Evolutionary conservation across 2,888 invertebrate species (phyloP).

Genomic region (Steinernema hermaphroditum): DNA sequence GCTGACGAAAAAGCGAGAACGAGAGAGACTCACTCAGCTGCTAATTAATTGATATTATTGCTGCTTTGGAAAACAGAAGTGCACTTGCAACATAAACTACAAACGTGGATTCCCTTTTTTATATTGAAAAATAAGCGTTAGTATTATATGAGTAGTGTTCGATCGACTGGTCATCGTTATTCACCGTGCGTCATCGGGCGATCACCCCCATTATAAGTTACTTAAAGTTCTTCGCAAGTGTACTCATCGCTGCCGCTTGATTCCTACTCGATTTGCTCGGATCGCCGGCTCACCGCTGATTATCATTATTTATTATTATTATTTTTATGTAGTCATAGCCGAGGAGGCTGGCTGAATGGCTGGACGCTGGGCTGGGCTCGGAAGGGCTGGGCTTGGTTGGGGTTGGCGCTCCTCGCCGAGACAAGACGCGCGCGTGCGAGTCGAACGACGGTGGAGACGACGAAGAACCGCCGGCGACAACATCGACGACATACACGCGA

Average conservation of each 20-base stretch:
- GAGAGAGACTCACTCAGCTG: too few relatives aligned
- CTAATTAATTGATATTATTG: too few relatives aligned
- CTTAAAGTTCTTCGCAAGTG: not conserved
- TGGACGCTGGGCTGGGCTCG: constrained; percentile 16
- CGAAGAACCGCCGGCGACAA: not conserved
- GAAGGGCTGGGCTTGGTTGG: constrained; percentile 29
- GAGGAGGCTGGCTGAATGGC: constrained; percentile 27
- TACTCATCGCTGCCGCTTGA: constrained; percentile 6
- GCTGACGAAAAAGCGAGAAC: too few relatives aligned
- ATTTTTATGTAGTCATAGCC: constrained; percentile 27
- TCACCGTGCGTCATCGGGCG: not conserved
- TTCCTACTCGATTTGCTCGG: not conserved
- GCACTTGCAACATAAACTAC: too few relatives aligned
- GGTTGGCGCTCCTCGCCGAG: constrained; percentile 28
- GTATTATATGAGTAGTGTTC: too few relatives aligned
- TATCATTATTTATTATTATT: constrained; percentile 14
- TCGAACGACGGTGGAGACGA: not conserved
- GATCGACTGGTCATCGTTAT: too few relatives aligned
- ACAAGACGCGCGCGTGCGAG: constrained; percentile 30
- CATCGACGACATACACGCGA: not conserved
- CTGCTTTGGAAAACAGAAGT: too few relatives aligned
- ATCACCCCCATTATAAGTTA: not conserved
- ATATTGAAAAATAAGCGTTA: too few relatives aligned
- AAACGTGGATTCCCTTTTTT: too few relatives aligned
- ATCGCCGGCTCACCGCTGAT: not conserved